Conservation (phyloP, 2,797 vertebrate species). For the Poeciliopsis presidionis region DNA sequence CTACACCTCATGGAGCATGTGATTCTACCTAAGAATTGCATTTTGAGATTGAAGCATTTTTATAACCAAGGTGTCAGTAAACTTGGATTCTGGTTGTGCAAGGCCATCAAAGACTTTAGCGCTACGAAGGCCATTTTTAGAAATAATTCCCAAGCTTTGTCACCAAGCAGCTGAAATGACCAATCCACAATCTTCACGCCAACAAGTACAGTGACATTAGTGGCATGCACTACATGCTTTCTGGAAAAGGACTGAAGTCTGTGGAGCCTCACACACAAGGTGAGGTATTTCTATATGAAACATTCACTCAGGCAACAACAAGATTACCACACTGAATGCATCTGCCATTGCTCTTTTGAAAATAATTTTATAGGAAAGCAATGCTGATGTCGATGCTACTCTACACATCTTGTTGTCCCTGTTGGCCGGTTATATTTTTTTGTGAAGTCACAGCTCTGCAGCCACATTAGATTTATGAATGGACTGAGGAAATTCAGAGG, state of each 20-base stretch:
- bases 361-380: background rate
- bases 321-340: background rate
- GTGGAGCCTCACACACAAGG: background rate
- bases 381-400: background rate
- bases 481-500: background rate
- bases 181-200: background rate
- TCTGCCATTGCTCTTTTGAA: background rate
- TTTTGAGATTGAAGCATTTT: background rate
- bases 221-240: background rate
- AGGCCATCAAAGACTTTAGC: background rate
- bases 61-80: background rate
- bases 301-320: background rate
- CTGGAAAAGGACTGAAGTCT: background rate
- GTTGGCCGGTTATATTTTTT: background rate
- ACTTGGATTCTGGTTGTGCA: background rate
- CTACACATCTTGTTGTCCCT: background rate
- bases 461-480: background rate
- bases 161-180: background rate
- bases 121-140: background rate
- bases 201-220: background rate
- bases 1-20: background rate
- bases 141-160: background rate
- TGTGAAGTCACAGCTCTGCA: background rate
- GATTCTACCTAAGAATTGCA: background rate
- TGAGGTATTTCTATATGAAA: background rate